These are phyloP conservation scores for Lycophotia porphyrea DNA, from an alignment of 2,888 invertebrate genomes.

Conservation along the genomic window DNA sequence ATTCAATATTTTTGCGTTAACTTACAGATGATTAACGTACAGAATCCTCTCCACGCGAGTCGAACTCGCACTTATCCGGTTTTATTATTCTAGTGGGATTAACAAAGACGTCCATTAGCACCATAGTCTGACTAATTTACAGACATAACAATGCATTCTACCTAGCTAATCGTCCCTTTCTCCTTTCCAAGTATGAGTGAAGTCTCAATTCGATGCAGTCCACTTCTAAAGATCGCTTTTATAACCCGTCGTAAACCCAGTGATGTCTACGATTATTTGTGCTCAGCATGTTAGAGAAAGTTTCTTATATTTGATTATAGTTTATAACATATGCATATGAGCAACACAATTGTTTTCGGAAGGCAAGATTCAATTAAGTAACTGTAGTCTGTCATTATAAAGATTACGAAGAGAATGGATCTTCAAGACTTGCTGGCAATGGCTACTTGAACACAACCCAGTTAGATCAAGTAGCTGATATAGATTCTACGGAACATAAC, in stretches of 20 bases:
- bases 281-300: slow-evolving; percentile 75
- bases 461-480: neutral
- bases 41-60: too few species aligned
- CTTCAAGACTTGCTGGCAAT: neutral
- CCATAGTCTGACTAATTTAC: slow-evolving; percentile 17
- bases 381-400: slow-evolving; percentile 20
- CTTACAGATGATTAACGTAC: too few species aligned
- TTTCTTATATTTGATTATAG: slow-evolving; percentile 58
- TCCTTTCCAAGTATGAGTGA: slow-evolving; percentile 40
- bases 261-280: slow-evolving; percentile 72
- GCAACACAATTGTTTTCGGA: slow-evolving; percentile 50
- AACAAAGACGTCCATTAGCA: slow-evolving; percentile 46
- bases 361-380: slow-evolving; percentile 37
- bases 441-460: slow-evolving; percentile 24
- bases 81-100: slow-evolving; percentile 32
- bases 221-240: slow-evolving; percentile 71
- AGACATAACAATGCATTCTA: slow-evolving; percentile 37
- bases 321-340: slow-evolving; percentile 51
- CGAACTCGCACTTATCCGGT: too few species aligned
- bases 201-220: slow-evolving; percentile 72
- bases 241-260: slow-evolving; percentile 73
- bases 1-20: too few species aligned
- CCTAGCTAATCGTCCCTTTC: slow-evolving; percentile 60
- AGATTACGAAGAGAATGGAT: neutral
- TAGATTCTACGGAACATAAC: slow-evolving; percentile 4